Conservation (phyloP, 2,113 vertebrate species). For the Psammodynastes pulverulentus region DNA sequence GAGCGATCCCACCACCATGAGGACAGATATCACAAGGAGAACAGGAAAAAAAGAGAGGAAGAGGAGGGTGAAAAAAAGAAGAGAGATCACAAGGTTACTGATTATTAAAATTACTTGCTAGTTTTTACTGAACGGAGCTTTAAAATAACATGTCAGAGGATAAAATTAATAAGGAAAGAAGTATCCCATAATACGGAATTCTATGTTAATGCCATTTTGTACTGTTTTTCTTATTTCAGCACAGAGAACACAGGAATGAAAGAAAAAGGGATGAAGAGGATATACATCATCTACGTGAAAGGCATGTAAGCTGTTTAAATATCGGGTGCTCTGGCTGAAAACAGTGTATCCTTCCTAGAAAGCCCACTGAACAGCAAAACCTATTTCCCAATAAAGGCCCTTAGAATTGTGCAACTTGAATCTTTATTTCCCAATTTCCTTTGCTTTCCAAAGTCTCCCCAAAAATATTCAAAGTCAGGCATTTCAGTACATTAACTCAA, state of each 20-base stretch:
- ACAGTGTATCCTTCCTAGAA: neutral
- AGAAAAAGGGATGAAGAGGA: conserved; percentile 37
- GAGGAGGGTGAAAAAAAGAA: conserved; percentile 50
- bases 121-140: neutral
- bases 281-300: conserved; percentile 36
- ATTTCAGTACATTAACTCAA: neutral
- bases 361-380: too few relatives aligned
- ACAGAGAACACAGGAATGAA: conserved; percentile 37
- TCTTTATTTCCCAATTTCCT: neutral
- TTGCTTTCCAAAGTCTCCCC: neutral
- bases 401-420: neutral
- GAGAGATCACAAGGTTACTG: conserved; percentile 63
- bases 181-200: neutral
- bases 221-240: conserved; percentile 44
- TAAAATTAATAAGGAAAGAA: neutral
- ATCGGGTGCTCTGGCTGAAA: neutral
- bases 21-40: conserved; percentile 57
- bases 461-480: neutral
- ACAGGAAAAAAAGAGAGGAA: conserved; percentile 36
- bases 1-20: conserved; percentile 49
- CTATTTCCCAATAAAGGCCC: neutral
- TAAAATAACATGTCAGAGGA: neutral
- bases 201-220: neutral
- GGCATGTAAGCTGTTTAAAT: conserved; percentile 16
- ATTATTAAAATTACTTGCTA: neutral